Conservation (phyloP, 2,888 invertebrate species). For the Orthosia incerta region DNA sequence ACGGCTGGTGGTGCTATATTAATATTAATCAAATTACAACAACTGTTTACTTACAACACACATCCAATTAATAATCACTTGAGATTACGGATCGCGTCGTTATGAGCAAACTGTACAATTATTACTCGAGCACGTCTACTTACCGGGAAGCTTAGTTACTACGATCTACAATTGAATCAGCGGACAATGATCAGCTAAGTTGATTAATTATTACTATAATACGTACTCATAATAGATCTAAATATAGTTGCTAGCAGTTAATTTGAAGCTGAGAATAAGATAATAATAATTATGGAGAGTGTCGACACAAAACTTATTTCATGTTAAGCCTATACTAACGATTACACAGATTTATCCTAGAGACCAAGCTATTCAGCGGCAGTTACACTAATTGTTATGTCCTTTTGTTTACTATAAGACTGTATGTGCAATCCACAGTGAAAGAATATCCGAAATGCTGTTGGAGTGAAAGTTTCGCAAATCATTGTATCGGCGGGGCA, state of each 20-base stretch:
- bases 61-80: constrained; percentile 45
- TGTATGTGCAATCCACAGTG: neutral
- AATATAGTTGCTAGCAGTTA: neutral
- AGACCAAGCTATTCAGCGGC: neutral
- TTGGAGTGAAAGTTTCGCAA: constrained; percentile 12
- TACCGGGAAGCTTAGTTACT: neutral
- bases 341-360: neutral
- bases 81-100: constrained; percentile 15
- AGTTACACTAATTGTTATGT: neutral
- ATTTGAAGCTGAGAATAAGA: neutral
- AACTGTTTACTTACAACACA: constrained; percentile 33
- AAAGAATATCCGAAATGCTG: neutral
- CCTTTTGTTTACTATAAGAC: neutral
- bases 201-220: no score
- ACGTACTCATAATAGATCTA: neutral
- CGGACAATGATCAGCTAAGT: neutral
- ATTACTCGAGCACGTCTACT: constrained; percentile 5
- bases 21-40: constrained; percentile 57
- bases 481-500: constrained; percentile 6
- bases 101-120: constrained; percentile 3
- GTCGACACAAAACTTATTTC: neutral
- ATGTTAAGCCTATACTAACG: neutral
- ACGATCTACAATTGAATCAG: neutral
- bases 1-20: constrained; percentile 17
- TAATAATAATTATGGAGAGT: neutral